A percentile compares a stretch with the other conserved stretches of the same genome.
Evolutionary conservation across 2,113 vertebrate species (phyloP).

Genomic region (Lynx canadensis): DNA sequence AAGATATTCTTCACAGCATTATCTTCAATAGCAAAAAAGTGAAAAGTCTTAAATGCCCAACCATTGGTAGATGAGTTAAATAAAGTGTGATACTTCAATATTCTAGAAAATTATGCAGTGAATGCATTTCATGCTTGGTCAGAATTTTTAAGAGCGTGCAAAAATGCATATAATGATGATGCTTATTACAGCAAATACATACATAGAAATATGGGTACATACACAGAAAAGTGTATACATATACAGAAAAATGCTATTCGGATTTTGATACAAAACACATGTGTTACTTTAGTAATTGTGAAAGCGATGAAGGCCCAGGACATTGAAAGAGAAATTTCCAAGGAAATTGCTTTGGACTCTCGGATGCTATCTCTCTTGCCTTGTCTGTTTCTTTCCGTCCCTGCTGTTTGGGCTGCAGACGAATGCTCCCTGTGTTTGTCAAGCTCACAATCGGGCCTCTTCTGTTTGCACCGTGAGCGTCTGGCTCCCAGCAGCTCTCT

Average conservation of each 20-base stretch:
- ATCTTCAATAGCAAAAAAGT: not conserved
- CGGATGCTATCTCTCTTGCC: not conserved
- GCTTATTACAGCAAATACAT: not conserved
- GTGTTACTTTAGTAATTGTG: not conserved
- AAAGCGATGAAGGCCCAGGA: not conserved
- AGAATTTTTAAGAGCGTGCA: not conserved
- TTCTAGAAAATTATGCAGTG: not conserved
- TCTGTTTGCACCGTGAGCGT: not conserved
- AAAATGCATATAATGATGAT: not conserved
- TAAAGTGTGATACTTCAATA: not conserved
- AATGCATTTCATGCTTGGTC: not conserved
- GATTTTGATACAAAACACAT: conserved; percentile 13
- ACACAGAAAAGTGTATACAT: not conserved
- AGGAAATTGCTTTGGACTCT: conserved; percentile 35
- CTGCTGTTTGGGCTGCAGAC: not conserved
- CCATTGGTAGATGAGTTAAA: not conserved
- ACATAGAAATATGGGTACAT: not conserved
- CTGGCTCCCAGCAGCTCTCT: not conserved
- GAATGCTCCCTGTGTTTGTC: not conserved
- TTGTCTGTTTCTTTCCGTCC: not conserved
- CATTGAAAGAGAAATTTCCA: not conserved
- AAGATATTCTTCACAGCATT: not conserved
- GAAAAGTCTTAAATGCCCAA: not conserved
- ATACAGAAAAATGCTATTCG: not conserved
- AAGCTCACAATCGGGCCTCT: not conserved